These are phyloP conservation scores for Danionella dracula DNA, from an alignment of 2,797 vertebrate genomes.

Conservation along the genomic window DNA sequence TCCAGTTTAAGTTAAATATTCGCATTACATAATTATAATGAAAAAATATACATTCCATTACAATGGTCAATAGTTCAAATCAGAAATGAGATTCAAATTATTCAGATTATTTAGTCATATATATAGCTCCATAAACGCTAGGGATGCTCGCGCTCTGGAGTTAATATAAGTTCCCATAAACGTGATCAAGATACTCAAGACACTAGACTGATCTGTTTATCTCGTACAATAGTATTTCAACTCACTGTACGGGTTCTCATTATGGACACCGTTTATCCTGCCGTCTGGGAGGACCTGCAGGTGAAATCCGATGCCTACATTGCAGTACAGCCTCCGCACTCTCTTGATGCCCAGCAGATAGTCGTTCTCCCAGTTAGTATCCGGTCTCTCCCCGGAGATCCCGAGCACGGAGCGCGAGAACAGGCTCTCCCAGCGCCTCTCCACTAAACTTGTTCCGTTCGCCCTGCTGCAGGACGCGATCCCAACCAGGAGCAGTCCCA, in stretches of 20 bases:
- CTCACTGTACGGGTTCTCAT: slow-evolving; percentile 86
- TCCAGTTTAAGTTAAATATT: too few relatives aligned
- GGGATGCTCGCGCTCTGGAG: too few relatives aligned
- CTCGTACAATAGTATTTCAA: too few relatives aligned
- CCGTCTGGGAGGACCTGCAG: slow-evolving; percentile 81
- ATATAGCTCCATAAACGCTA: too few relatives aligned
- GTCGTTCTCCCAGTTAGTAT: slow-evolving; percentile 78
- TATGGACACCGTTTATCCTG: slow-evolving; percentile 78
- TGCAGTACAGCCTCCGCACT: slow-evolving; percentile 84
- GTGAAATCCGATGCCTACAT: slow-evolving; percentile 86
- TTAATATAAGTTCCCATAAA: slow-evolving; percentile 76
- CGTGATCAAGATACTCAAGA: too few relatives aligned
- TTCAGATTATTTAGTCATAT: too few relatives aligned
- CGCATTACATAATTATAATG: too few relatives aligned
- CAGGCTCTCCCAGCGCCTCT: slow-evolving; percentile 75
- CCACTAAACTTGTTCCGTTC: slow-evolving; percentile 69
- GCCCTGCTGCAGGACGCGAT: slow-evolving; percentile 65
- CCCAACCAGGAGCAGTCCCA: slow-evolving; percentile 67
- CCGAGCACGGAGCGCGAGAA: slow-evolving; percentile 76
- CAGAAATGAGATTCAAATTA: too few relatives aligned
- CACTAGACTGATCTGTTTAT: too few relatives aligned
- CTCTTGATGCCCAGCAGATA: slow-evolving; percentile 84
- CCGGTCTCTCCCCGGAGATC: slow-evolving; percentile 72
- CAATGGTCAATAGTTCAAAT: too few relatives aligned
- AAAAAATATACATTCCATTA: too few relatives aligned